Base-by-base conservation (phyloP, 2,113 vertebrate species). In the Brevimyrus niger region DNA sequence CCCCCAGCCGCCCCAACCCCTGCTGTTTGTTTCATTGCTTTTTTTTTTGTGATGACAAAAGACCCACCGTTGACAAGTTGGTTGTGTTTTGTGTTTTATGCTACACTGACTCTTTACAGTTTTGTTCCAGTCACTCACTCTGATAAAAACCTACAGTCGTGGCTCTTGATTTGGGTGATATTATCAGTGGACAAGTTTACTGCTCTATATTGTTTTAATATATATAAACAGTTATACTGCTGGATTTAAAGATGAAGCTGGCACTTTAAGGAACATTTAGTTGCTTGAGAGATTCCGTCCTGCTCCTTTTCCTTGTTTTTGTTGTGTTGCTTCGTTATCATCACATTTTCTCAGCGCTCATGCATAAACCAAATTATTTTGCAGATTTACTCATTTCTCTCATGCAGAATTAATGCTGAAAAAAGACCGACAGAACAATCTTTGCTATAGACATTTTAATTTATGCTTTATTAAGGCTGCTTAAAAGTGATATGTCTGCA, bases 31-130 rank as follows among this genome's bases (percentile, higher is more conserved):
- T 61, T 23, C 53, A 55, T 21, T 8, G 38, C 31, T 61, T 44
- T 55, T 61, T 44, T 55, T 38, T 87, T 21, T 50, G n/a, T n/a
- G 23, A 53, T 17, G 23, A 46, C 31, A 53, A 44, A 42, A 55
- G 53, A 88, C 19, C 87, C 42, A 88, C 87, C 58, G 23, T 51
- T n/a, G 58, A 47, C 58, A 35, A 15, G 31, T 69, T 44, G 61
- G 38, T 65, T 65, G 10, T 69, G 61, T 69, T 69, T 69, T 69
- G 61, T 65, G 27, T 88, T 88, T 69, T 11, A 69, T 88, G 86
- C 86, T 42, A 42, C 53, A 53, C 3, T 87, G 47, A 23, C 21
- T 87, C 35, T 53, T 58, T 61, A 58, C 61, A 61, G 86, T 9
- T 53, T 55, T 53, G 27, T 42, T 55, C 27, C 27, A 31, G 17